Percentiles rank a stretch among this genome's conserved stretches.
Conservation (phyloP, 2,797 vertebrate species). For the Luscinia luscinia region DNA sequence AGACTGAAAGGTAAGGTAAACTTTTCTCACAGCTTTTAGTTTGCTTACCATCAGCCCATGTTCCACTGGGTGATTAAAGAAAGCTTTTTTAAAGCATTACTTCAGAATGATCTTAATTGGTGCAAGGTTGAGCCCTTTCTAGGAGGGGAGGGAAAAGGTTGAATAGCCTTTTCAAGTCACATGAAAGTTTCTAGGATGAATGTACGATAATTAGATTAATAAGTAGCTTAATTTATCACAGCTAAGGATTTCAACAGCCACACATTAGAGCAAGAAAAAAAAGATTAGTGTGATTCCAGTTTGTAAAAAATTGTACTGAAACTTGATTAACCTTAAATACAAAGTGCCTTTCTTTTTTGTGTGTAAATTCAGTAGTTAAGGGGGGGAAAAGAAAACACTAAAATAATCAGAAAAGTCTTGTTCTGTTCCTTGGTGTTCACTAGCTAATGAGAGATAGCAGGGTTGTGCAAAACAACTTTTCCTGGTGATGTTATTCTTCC, state of each 20-base stretch:
- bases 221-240: slow-evolving; percentile 99
- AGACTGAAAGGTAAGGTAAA: slow-evolving; percentile 79
- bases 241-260: slow-evolving; percentile 97
- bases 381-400: slow-evolving; percentile 20
- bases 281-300: slow-evolving; percentile 93
- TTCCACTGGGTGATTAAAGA: slow-evolving; percentile 85
- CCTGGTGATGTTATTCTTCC: slow-evolving; percentile 23
- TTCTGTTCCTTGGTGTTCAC: slow-evolving; percentile 56
- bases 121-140: slow-evolving; percentile 87
- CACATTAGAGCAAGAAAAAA: slow-evolving; percentile 93
- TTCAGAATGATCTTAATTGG: slow-evolving; percentile 96
- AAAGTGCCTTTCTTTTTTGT: slow-evolving; percentile 86
- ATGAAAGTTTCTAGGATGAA: slow-evolving; percentile 98
- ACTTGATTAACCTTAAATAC: slow-evolving; percentile 95
- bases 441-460: slow-evolving; percentile 66
- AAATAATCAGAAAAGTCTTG: slow-evolving; percentile 72
- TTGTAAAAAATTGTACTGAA: slow-evolving; percentile 86
- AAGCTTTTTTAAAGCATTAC: slow-evolving; percentile 87
- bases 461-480: slow-evolving; percentile 65
- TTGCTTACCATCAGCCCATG: slow-evolving; percentile 77
- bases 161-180: slow-evolving; percentile 96
- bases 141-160: slow-evolving; percentile 86
- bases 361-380: slow-evolving; percentile 85
- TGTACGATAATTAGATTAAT: slow-evolving; percentile 99
- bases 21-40: slow-evolving; percentile 81